Evolutionary conservation across 2,113 vertebrate species (phyloP).

Genomic region (Mastomys natalensis): DNA sequence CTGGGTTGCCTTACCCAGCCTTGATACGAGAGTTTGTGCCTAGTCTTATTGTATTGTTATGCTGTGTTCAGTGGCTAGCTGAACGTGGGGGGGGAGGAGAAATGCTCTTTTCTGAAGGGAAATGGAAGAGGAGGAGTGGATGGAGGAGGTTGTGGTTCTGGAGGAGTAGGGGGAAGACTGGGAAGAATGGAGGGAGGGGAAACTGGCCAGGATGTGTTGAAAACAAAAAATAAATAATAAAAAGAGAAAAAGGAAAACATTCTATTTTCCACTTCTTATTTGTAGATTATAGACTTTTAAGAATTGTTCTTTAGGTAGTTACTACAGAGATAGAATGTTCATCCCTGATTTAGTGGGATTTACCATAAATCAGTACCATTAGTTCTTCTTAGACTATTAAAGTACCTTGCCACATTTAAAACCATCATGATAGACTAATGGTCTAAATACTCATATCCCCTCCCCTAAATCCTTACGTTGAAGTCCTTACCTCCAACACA

Average conservation of each 20-base stretch:
- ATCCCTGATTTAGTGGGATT: constrained; percentile 35
- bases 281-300: constrained; percentile 7
- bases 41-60: neutral
- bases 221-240: neutral
- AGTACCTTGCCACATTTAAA: constrained; percentile 4
- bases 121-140: neutral
- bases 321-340: constrained; percentile 22
- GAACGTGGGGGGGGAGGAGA: neutral
- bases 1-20: neutral
- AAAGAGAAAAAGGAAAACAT: neutral
- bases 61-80: neutral
- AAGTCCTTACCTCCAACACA: neutral
- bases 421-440: neutral
- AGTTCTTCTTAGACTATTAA: constrained; percentile 26
- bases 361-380: constrained; percentile 40
- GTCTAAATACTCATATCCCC: neutral
- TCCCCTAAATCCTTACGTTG: neutral
- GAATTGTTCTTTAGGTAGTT: constrained; percentile 17
- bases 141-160: neutral
- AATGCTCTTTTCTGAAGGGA: neutral
- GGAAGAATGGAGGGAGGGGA: neutral
- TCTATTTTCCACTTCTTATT: neutral
- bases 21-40: neutral
- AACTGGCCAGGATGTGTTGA: neutral
- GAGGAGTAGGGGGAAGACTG: neutral